Evolutionary conservation across 2,888 invertebrate genomes (phyloP).

Genomic region (Tupiocoris notatus): DNA sequence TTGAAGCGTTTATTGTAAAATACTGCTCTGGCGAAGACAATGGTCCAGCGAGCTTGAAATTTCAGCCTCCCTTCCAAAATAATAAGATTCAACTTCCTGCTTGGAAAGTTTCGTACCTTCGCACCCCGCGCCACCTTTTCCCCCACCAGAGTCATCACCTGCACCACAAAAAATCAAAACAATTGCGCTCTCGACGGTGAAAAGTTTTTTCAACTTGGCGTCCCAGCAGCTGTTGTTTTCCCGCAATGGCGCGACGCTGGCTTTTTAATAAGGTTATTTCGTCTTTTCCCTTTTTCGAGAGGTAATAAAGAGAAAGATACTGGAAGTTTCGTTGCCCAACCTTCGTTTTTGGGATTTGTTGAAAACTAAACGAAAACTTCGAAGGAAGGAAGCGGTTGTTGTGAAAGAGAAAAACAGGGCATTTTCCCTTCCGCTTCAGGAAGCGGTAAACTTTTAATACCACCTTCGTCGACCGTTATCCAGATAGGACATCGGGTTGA

Average conservation of each 20-base stretch:
- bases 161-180: not conserved
- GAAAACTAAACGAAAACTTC: slow-evolving; percentile 33
- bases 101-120: not conserved
- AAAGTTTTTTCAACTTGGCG: slow-evolving; percentile 33
- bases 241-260: not conserved
- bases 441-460: slow-evolving; percentile 40
- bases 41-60: not conserved
- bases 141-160: not conserved
- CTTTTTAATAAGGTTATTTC: slow-evolving; percentile 42
- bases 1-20: not conserved
- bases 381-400: not conserved
- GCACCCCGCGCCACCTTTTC: not conserved
- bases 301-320: slow-evolving; percentile 39
- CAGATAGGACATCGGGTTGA: slow-evolving; percentile 16
- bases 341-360: slow-evolving; percentile 27
- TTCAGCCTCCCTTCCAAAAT: not conserved
- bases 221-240: slow-evolving; percentile 32
- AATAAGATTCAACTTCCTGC: not conserved
- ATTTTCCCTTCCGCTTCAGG: slow-evolving; percentile 4
- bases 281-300: slow-evolving; percentile 22
- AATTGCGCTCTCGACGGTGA: not conserved
- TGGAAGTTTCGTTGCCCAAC: slow-evolving; percentile 11
- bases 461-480: slow-evolving; percentile 37
- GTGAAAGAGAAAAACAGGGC: not conserved
- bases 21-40: not conserved